Percentiles rank a stretch among this genome's conserved stretches.
Evolutionary conservation across 2,797 vertebrate species (phyloP).

Genomic region (Myotis myotis): DNA sequence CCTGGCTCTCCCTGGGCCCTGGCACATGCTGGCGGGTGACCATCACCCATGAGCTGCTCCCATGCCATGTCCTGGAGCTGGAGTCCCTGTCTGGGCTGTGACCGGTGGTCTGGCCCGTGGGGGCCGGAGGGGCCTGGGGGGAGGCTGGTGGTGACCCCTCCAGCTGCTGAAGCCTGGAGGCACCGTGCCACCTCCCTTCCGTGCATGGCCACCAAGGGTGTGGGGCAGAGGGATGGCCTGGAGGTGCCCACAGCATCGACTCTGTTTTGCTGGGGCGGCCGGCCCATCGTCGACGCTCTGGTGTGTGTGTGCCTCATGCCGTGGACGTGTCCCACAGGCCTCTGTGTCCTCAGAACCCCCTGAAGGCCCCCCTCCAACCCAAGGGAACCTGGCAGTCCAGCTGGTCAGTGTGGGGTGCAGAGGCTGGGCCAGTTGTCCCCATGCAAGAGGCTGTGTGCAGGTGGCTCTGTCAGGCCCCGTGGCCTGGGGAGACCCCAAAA

Average conservation of each 20-base stretch:
- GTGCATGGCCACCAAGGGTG: fast-evolving
- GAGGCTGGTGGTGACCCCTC: not conserved
- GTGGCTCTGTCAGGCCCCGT: not conserved
- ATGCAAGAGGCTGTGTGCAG: not conserved
- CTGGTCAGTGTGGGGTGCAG: not conserved
- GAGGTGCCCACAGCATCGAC: not conserved
- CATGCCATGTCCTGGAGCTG: too few species aligned
- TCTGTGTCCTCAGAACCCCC: not conserved
- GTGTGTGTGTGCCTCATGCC: fast-evolving
- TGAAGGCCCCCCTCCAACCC: fast-evolving
- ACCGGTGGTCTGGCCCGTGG: too few species aligned
- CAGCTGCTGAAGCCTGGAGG: fast-evolving
- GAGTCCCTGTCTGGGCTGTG: too few species aligned
- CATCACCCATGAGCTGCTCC: too few species aligned
- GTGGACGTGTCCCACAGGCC: not conserved
- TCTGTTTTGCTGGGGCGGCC: not conserved
- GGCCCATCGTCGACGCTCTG: fast-evolving
- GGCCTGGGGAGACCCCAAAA: not conserved
- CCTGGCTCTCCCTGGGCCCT: too few species aligned
- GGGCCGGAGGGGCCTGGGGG: not conserved
- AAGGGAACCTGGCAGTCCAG: too few species aligned
- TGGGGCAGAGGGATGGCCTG: not conserved
- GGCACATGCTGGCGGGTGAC: too few species aligned
- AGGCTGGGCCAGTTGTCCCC: not conserved
- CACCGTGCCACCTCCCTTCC: fast-evolving